Conservation (phyloP, 1,140 invertebrate species). For the Varroa destructor region DNA sequence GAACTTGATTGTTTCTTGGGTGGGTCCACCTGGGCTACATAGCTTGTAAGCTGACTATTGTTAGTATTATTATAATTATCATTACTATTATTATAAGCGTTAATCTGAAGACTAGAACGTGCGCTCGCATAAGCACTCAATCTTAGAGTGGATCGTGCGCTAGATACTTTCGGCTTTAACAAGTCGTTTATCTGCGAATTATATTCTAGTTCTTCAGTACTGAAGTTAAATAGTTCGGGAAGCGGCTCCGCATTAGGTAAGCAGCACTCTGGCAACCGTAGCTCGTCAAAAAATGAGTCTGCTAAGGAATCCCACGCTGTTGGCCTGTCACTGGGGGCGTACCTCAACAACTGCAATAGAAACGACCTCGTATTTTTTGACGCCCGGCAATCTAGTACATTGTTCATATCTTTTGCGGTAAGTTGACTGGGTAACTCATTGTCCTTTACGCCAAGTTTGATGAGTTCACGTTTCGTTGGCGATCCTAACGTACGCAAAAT, state of each 20-base stretch:
- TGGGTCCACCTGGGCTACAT: too few relatives aligned
- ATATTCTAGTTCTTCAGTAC: conserved; percentile 20
- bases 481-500: background rate
- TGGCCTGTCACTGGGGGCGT: background rate
- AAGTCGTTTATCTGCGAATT: conserved; percentile 1
- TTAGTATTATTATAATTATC: too few relatives aligned
- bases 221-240: conserved; percentile 29
- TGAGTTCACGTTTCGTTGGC: background rate
- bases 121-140: too few relatives aligned
- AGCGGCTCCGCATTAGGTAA: background rate
- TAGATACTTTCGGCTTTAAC: background rate
- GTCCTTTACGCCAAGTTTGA: background rate
- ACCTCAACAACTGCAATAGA: background rate
- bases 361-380: background rate
- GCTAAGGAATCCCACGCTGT: background rate
- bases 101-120: too few relatives aligned
- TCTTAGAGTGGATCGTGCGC: too few relatives aligned
- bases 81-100: too few relatives aligned
- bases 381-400: background rate
- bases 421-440: background rate
- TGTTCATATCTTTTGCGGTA: background rate
- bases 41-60: too few relatives aligned
- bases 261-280: background rate
- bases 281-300: background rate
- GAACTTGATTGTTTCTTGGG: too few relatives aligned